A percentile compares a stretch with the other conserved stretches of the same genome.
Conservation (phyloP, 2,888 invertebrate genomes). For the Eledone cirrhosa region DNA sequence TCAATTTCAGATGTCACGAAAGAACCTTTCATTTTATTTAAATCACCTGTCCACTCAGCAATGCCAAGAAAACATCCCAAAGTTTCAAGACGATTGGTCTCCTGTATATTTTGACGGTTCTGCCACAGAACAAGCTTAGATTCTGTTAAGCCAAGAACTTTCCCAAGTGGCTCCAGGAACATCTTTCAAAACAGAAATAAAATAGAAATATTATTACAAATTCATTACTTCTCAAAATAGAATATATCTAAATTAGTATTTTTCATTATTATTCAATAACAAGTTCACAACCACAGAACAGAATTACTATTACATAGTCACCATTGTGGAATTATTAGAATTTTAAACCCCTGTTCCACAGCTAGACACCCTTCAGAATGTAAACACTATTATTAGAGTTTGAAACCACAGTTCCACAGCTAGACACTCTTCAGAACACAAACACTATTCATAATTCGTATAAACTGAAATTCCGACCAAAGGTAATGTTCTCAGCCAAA, state of each 20-base stretch:
- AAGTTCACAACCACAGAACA: no score
- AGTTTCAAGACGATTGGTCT: slow-evolving; percentile 47
- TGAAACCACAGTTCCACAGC: no score
- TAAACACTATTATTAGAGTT: no score
- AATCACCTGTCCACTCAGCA: slow-evolving; percentile 53
- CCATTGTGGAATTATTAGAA: no score
- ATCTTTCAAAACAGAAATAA: slow-evolving; percentile 43
- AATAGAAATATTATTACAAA: background rate
- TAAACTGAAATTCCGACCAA: no score
- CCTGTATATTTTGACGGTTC: slow-evolving; percentile 39
- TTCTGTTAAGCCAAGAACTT: slow-evolving; percentile 59
- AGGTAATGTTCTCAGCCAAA: no score
- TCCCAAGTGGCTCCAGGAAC: slow-evolving; percentile 60
- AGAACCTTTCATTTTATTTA: slow-evolving; percentile 31
- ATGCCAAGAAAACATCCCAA: slow-evolving; percentile 61
- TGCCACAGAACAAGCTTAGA: slow-evolving; percentile 55
- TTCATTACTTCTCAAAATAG: background rate
- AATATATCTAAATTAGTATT: background rate
- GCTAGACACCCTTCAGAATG: no score
- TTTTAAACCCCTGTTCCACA: no score
- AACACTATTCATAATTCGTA: no score
- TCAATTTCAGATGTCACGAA: slow-evolving; percentile 11
- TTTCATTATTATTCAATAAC: no score
- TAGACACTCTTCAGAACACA: no score
- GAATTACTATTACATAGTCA: no score